phyloP scores from a whole-genome alignment of 2,888 invertebrate genomes.

The Trissonchulus latispiculum region DNA sequence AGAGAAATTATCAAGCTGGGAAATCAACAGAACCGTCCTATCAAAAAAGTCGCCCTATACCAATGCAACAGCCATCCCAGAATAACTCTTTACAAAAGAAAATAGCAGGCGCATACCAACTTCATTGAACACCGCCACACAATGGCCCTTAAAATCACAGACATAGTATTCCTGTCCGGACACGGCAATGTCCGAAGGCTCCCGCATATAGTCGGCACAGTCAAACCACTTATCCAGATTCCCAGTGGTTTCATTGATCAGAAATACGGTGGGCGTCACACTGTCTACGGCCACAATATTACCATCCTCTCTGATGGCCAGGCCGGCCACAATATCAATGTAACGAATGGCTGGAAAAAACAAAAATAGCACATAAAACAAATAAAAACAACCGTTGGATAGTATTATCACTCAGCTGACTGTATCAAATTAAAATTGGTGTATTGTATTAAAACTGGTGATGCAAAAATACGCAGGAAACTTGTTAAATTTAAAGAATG shows the following conservation, averaged over 20 bases:
- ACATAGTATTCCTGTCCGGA: slow-evolving; percentile 78
- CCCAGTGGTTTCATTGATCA: slow-evolving; percentile 74
- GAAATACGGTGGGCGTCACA: slow-evolving; percentile 89
- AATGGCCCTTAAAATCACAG: slow-evolving; percentile 85
- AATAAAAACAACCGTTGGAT: too few species aligned
- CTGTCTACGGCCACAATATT: slow-evolving; percentile 93
- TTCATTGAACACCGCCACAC: slow-evolving; percentile 23
- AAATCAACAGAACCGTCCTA: too few species aligned
- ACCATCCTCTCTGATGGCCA: slow-evolving; percentile 58
- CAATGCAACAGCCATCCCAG: too few species aligned
- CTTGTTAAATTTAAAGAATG: too few species aligned
- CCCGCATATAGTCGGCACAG: slow-evolving; percentile 93
- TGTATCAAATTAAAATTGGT: too few species aligned
- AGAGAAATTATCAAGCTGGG: too few species aligned
- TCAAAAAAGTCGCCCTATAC: too few species aligned
- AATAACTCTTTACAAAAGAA: too few species aligned
- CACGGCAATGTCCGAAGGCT: slow-evolving; percentile 92
- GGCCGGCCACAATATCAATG: slow-evolving; percentile 64
- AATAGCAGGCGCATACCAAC: not conserved
- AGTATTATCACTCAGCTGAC: too few species aligned
- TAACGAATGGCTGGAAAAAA: slow-evolving; percentile 45
- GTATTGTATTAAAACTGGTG: too few species aligned
- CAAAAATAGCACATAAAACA: too few species aligned
- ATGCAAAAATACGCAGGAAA: too few species aligned
- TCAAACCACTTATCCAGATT: slow-evolving; percentile 91